Percentiles rank a stretch among this genome's conserved stretches.
Conservation (phyloP, 1,140 invertebrate genomes). For the Chionoecetes opilio region DNA sequence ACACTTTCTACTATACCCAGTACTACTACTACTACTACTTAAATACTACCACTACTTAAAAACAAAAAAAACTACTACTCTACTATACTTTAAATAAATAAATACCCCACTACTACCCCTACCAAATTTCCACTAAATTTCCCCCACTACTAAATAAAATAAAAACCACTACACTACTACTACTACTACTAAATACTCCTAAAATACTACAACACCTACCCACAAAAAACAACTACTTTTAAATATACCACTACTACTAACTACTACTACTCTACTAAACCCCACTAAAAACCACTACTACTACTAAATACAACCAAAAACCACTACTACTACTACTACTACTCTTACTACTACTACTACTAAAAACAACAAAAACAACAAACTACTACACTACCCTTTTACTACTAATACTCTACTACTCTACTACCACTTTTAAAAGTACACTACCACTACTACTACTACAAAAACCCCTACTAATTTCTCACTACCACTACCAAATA, state of each 20-base stretch:
- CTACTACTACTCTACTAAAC: conserved; percentile 28
- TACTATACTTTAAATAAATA: too few relatives aligned
- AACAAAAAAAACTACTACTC: too few relatives aligned
- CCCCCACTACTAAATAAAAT: not conserved
- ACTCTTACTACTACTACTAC: not conserved
- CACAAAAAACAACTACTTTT: not conserved
- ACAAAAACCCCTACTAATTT: too few relatives aligned
- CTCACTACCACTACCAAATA: not conserved
- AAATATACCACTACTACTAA: not conserved
- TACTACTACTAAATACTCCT: not conserved
- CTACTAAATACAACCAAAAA: not conserved
- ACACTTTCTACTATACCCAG: not conserved
- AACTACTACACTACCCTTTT: too few relatives aligned
- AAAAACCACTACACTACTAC: too few relatives aligned
- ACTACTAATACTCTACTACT: too few relatives aligned
- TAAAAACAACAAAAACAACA: not conserved
- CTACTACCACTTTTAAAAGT: too few relatives aligned
- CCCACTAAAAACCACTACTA: too few relatives aligned
- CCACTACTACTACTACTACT: not conserved
- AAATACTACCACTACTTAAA: too few relatives aligned
- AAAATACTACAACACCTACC: conserved; percentile 2
- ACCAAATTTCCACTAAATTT: too few relatives aligned
- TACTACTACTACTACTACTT: not conserved
- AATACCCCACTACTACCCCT: too few relatives aligned
- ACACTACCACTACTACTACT: too few relatives aligned